phyloP scores from a whole-genome alignment of 2,797 vertebrate genomes.

The Sebastes matsubarae region DNA sequence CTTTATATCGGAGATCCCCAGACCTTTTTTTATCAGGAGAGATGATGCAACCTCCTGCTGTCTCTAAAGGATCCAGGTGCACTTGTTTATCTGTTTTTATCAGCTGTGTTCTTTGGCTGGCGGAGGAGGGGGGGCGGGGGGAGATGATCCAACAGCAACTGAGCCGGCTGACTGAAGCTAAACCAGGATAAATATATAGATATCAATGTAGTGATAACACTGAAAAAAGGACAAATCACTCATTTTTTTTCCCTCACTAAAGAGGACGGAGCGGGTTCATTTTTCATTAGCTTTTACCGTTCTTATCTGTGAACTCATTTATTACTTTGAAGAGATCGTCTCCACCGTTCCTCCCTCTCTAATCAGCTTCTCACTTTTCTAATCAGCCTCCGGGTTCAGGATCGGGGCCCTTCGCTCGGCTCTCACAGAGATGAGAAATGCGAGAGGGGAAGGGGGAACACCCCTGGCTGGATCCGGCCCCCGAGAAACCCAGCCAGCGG shows the following conservation, averaged over 20 bases:
- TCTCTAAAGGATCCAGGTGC: constrained; percentile 56
- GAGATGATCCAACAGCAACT: constrained; percentile 50
- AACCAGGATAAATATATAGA: constrained; percentile 73
- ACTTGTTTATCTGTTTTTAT: constrained; percentile 79
- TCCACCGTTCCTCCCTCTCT: neutral
- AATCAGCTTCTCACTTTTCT: neutral
- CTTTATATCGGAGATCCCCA: constrained; percentile 30
- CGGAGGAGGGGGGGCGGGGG: constrained; percentile 78
- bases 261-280: neutral
- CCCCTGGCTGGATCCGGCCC: constrained; percentile 47
- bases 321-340: neutral
- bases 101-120: constrained; percentile 87
- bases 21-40: constrained; percentile 48
- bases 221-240: neutral
- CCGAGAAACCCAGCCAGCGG: constrained; percentile 39
- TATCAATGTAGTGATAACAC: constrained; percentile 69
- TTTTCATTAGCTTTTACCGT: neutral
- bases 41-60: constrained; percentile 60
- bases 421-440: constrained; percentile 30
- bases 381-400: constrained; percentile 15
- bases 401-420: neutral
- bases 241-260: neutral
- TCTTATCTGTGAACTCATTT: constrained; percentile 20
- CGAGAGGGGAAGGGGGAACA: constrained; percentile 43
- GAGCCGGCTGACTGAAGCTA: constrained; percentile 58